Evolutionary conservation across 1,140 invertebrate genomes (phyloP).

Genomic region (Leptinotarsa defecta): DNA sequence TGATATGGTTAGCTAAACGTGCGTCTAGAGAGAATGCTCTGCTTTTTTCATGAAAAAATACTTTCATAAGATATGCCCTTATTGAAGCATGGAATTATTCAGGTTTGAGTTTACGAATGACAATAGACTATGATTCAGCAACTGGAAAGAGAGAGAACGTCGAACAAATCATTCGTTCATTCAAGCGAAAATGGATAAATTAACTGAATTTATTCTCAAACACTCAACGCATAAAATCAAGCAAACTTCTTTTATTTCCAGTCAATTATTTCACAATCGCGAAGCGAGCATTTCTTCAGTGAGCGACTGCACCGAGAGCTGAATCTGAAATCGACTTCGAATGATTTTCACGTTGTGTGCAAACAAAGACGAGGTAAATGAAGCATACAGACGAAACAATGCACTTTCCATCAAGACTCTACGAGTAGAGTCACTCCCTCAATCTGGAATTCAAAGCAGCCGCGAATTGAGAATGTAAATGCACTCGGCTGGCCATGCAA

Average conservation of each 20-base stretch:
- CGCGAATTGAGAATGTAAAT: slow-evolving; percentile 14
- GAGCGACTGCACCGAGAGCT: background rate
- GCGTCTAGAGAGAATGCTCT: too few relatives aligned
- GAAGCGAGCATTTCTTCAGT: background rate
- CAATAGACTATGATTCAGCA: too few relatives aligned
- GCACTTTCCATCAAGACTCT: background rate
- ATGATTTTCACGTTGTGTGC: slow-evolving; percentile 21
- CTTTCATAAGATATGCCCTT: too few relatives aligned
- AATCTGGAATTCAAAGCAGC: slow-evolving; percentile 18
- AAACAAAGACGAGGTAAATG: slow-evolving; percentile 21
- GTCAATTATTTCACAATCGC: slow-evolving; percentile 9
- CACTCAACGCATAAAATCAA: too few relatives aligned
- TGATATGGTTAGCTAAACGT: too few relatives aligned
- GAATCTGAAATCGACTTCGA: slow-evolving; percentile 7
- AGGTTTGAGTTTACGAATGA: too few relatives aligned
- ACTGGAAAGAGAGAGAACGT: too few relatives aligned
- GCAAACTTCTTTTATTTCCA: background rate
- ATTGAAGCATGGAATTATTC: too few relatives aligned
- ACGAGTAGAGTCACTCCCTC: slow-evolving; percentile 19
- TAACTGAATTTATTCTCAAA: too few relatives aligned
- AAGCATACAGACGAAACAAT: slow-evolving; percentile 15
- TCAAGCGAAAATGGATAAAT: too few relatives aligned
- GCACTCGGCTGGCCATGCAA: slow-evolving; percentile 12
- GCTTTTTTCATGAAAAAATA: too few relatives aligned
- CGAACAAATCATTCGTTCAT: too few relatives aligned